Base-by-base conservation (phyloP, 2,113 vertebrate species). In the Hippocampus zosterae region DNA sequence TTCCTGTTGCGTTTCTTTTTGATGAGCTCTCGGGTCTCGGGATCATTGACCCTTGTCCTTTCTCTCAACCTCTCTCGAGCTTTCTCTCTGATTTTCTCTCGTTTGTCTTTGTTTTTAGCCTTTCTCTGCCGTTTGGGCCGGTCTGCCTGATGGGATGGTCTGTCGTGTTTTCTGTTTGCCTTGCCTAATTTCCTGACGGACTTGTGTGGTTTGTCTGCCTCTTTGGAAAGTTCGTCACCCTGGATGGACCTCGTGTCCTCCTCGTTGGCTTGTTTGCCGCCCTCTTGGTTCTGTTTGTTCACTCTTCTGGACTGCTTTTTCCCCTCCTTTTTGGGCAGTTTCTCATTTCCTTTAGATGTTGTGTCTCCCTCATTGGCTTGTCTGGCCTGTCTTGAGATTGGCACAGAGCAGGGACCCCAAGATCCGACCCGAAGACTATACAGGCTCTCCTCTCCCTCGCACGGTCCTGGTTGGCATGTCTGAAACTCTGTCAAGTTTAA, bases 401-500 rank as follows among this genome's bases (percentile, higher is more conserved):
- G 92, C 23, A 92, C 25, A 0, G 90, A 92, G 82, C 97, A 99
- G 0, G 85, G 2, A 0, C 94, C 95, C 96, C 97, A 99, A 0
- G 94, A 87, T 16, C 96, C 95, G 63, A 98, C 95, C 0, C 90
- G 95, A 12, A 99, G 79, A 75, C 95, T 97, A 74, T 95, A 94
- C 25, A 89, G 69, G 80, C 93, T 95, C 76, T 96, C 95, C 19
- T 94, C 91, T 0, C 74, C 88, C 3, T 91, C 8, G 0, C 96
- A 98, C 0, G 84, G 77, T 5, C 88, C 84, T 2, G 90, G 91
- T 57, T 91, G 94, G 78, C 97, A 99, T 3, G 92, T 89, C 77
- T 94, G 94, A 75, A 97, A 96, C 73, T 98, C 96, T 0, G 97
- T 98, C 65, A 99, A 88, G 86, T 98, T 98, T 0, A 94, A 96